phyloP scores from a whole-genome alignment of 1,140 invertebrate species.

The Cyrtorhinus lividipennis region DNA sequence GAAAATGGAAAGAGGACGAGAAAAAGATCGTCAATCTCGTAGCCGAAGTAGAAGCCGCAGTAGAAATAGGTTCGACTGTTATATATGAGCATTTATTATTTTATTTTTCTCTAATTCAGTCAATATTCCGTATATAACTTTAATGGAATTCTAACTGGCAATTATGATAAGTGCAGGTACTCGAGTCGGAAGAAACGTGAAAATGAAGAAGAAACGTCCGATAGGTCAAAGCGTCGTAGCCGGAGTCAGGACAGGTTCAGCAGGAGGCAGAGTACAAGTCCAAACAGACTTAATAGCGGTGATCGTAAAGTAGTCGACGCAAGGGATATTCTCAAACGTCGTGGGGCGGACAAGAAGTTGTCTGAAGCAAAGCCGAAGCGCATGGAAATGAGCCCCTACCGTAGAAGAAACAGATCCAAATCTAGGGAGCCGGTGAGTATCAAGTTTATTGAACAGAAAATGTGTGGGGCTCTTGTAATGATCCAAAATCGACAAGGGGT shows the following conservation, averaged over 20 bases:
- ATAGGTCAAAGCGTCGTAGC: not conserved
- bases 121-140: too few relatives aligned
- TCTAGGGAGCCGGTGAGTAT: conserved; percentile 3
- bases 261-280: not conserved
- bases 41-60: not conserved
- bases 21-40: not conserved
- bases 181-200: not conserved
- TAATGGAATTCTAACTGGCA: too few relatives aligned
- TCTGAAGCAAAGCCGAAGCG: not conserved
- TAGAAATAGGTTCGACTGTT: not conserved
- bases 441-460: not conserved
- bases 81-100: not conserved
- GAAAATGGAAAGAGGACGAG: not conserved
- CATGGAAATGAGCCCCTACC: not conserved
- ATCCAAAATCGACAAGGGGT: too few relatives aligned
- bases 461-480: too few relatives aligned
- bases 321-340: conserved; percentile 12
- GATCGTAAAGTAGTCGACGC: conserved; percentile 8
- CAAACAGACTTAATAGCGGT: not conserved
- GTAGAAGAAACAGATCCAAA: not conserved
- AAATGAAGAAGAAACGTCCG: not conserved
- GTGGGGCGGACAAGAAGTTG: not conserved
- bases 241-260: not conserved
- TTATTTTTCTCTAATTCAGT: not conserved
- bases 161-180: too few relatives aligned